Evolutionary conservation across 2,888 invertebrate genomes (phyloP).

Genomic region (Ceraclea dissimilis): DNA sequence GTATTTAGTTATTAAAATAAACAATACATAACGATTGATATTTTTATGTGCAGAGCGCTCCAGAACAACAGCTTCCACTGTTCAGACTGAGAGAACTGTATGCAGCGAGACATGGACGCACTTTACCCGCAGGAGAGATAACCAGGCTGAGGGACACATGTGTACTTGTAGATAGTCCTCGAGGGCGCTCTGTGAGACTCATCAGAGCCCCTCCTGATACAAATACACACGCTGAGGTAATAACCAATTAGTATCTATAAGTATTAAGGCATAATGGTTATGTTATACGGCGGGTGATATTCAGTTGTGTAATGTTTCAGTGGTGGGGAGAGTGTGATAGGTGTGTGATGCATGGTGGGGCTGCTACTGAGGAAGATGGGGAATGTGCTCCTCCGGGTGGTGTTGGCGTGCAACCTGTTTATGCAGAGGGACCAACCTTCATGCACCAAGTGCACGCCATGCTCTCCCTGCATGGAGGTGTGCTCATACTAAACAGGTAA

Average conservation of each 20-base stretch:
- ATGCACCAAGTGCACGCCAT: slow-evolving; percentile 58
- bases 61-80: slow-evolving; percentile 65
- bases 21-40: too few relatives aligned
- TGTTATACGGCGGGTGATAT: background rate
- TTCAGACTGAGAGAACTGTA: slow-evolving; percentile 77
- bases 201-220: slow-evolving; percentile 46
- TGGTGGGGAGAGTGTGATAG: slow-evolving; percentile 27
- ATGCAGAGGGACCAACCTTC: slow-evolving; percentile 58
- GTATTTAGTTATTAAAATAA: too few relatives aligned
- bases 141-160: slow-evolving; percentile 71
- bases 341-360: slow-evolving; percentile 44
- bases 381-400: slow-evolving; percentile 52
- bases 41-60: slow-evolving; percentile 55
- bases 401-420: slow-evolving; percentile 51
- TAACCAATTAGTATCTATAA: background rate
- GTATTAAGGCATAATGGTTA: background rate
- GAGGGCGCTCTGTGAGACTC: slow-evolving; percentile 56
- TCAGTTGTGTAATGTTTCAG: slow-evolving; percentile 9
- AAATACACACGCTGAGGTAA: slow-evolving; percentile 36
- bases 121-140: slow-evolving; percentile 63
- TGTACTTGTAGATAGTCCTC: slow-evolving; percentile 53
- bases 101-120: slow-evolving; percentile 71
- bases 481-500: slow-evolving; percentile 72
- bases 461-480: slow-evolving; percentile 67
- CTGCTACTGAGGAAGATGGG: slow-evolving; percentile 40